Evolutionary conservation across 2,113 vertebrate species (phyloP), one percentile per base, ranked within the genome.

Genomic region (Bubalus kerabau): DNA sequence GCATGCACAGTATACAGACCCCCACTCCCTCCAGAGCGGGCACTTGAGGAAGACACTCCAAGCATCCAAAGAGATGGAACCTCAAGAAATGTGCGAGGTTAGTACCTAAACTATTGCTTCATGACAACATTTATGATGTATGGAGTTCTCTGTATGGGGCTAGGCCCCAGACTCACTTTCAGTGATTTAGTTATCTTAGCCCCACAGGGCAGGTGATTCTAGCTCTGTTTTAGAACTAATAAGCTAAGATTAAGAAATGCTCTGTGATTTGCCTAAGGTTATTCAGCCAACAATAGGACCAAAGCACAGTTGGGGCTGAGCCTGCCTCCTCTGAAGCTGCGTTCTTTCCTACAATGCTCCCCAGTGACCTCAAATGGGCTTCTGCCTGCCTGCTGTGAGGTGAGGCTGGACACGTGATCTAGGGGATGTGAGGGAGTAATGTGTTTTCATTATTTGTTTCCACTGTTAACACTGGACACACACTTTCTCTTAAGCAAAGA

Each of bases 341-440:
- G 0, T 54, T 40, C 48, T 19, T 84, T 48, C 7, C 23, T 11
- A 1, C 15, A 80, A 57, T 3, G 7, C 12, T 17, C 6, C 19
- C 17, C 9, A 52, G 32, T 36, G 71, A 36, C 7, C 21, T 19
- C 19, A 2, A 1, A 6, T 32, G 50, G 30, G 52, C 28, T 13
- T 59, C 48, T 83, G 12, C 23, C 17, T 71, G 4, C 16, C 46
- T 82, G 59, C 74, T 46, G 10, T 64, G 21, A 92, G n/a, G 19
- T 7, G 40, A 46, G 48, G 15, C 3, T 28, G 71, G 10, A 78
- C 30, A 23, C 2, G 0, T 6, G 15, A 7, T 23, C 16, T 11
- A n/a, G 74, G 43, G 23, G 40, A 14, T 48, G 3, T 74, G 62
- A 87, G 17, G 17, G 21, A 17, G 4, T n/a, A 28, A 16, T 0